These are phyloP conservation scores for Poeciliopsis infans DNA, from an alignment of 2,797 vertebrate species.

Conservation along the genomic window DNA sequence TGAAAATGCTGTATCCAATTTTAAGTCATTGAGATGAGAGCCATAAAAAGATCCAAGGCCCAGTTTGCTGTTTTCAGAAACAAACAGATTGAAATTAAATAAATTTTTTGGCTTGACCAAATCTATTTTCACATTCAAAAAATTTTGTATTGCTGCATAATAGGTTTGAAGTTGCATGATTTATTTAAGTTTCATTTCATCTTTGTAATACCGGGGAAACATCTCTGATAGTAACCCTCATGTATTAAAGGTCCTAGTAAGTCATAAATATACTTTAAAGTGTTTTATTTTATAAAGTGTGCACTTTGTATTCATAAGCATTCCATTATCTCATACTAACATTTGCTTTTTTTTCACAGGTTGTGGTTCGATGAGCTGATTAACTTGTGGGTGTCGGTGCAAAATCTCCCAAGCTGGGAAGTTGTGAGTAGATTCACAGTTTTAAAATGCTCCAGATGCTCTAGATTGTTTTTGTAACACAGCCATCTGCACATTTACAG, in stretches of 20 bases:
- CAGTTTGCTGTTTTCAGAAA: conserved; percentile 2
- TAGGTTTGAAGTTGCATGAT: not conserved
- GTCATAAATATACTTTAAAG: not conserved
- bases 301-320: not conserved
- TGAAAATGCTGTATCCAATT: conserved; percentile 22
- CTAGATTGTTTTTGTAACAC: conserved; percentile 19
- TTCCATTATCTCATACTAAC: conserved; percentile 5
- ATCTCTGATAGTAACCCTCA: not conserved
- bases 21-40: conserved; percentile 8
- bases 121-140: not conserved
- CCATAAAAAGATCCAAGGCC: conserved; percentile 13
- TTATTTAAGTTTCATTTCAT: not conserved
- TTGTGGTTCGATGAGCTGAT: conserved; percentile 97
- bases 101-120: not conserved
- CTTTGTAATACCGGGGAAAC: not conserved
- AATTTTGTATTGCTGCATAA: not conserved
- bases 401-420: conserved; percentile 98
- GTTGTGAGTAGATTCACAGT: conserved; percentile 82
- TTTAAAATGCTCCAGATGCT: conserved; percentile 2
- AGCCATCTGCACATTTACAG: conserved; percentile 70
- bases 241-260: not conserved
- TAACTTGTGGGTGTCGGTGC: conserved; percentile 93
- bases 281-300: not conserved
- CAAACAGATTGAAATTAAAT: not conserved
- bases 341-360: conserved; percentile 73